Base-by-base conservation (phyloP, 2,888 invertebrate genomes). In the Stenodera caucasica region DNA sequence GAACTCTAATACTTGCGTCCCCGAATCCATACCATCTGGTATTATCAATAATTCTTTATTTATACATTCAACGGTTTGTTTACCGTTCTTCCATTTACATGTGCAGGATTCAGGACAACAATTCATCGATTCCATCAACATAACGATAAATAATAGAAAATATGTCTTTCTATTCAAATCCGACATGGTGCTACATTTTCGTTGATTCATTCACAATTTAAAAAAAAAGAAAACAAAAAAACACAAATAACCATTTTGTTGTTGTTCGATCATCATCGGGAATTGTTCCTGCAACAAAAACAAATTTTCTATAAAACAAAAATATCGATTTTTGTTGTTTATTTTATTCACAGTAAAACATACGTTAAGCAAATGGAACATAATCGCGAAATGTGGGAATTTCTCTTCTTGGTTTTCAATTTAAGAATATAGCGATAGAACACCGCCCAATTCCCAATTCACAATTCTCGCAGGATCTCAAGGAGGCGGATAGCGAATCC, bases 21-120 rank as follows among this genome's bases (percentile, higher is more conserved):
- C 91, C 23, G 88, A 85, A 77, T 93, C 90, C 72, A 95, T 87
- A 55, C 90, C 88, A 70, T 87, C 87, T 1, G 95, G 95, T 60
- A 95, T 87, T 11, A 86, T 84, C 66, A 89, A 86, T 57, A 95
- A 82, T 57, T 88, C 88, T 76, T 90, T 90, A 65, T 90, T 88
- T 53, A 89, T 86, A 81, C 96, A 96, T 79, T 95, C 94, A 53
- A 93, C 94, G 68, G 92, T 91, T 77, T 94, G 90, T 77, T 96
- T 96, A 52, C 95, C 95, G 76, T 90, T 90, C 80, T 94, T 94
- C 95, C 95, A 95, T 79, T 93, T 94, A 84, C 96, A 96, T 59
- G 87, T 84, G 80, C 95, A 96, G 67, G 88, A 86, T 33, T 85
- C 82, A 26, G 94, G 94, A 77, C 94, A 94, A 54, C 86, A 84